phyloP scores from a whole-genome alignment of 2,888 invertebrate species.

The Oligia latruncula region DNA sequence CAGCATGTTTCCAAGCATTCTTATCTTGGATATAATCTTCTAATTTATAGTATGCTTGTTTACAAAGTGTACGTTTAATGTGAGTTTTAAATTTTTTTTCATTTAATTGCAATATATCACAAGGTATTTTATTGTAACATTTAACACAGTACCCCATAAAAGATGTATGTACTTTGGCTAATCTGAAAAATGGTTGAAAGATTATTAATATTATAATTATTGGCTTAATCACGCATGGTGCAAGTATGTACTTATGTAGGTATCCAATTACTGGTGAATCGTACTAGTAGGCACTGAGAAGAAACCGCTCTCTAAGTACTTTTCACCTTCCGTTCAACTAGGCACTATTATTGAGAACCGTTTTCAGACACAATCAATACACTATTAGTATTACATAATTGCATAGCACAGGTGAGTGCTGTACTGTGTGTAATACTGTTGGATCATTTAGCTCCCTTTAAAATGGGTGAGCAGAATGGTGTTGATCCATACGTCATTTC shows the following conservation, averaged over 20 bases:
- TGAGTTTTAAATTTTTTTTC: no score
- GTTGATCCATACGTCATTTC: neutral
- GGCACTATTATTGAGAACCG: neutral
- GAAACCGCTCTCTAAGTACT: neutral
- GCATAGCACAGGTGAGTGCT: neutral
- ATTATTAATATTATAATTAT: neutral
- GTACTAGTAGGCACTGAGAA: neutral
- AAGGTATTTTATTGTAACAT: no score
- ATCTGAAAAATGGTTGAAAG: no score
- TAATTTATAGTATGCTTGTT: no score
- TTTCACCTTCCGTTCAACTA: neutral
- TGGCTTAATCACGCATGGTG: no score
- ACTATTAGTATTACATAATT: neutral
- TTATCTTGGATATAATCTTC: no score
- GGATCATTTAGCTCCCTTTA: neutral
- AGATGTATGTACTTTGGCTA: no score
- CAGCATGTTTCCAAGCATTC: no score
- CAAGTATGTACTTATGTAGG: neutral
- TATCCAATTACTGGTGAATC: neutral
- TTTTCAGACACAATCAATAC: neutral
- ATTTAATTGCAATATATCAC: no score
- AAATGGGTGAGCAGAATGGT: neutral
- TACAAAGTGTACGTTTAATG: no score
- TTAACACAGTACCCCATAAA: no score
- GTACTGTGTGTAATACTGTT: no score